phyloP scores from a whole-genome alignment of 2,797 vertebrate genomes.

The Lutjanus campechanus region DNA sequence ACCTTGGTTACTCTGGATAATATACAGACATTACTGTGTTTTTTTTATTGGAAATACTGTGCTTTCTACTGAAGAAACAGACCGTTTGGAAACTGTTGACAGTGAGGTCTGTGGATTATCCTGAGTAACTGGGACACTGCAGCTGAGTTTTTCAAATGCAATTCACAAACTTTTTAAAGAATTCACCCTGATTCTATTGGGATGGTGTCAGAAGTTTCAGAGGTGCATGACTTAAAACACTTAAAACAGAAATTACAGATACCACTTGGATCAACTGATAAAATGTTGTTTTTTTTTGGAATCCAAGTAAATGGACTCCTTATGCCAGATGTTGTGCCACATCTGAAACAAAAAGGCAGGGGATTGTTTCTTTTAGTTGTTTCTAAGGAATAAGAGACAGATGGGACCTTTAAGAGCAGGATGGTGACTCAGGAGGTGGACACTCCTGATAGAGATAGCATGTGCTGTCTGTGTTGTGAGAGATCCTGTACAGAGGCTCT shows the following conservation, averaged over 20 bases:
- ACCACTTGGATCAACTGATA: neutral
- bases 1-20: constrained; percentile 5
- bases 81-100: constrained; percentile 32
- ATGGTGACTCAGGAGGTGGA: constrained; percentile 10
- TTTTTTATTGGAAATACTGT: constrained; percentile 24
- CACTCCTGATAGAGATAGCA: neutral
- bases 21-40: constrained; percentile 5
- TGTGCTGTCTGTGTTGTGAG: neutral
- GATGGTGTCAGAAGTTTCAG: neutral
- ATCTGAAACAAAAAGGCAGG: constrained; percentile 5
- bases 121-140: constrained; percentile 35
- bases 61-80: constrained; percentile 12
- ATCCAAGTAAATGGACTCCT: neutral
- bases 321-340: neutral
- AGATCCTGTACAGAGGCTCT: neutral
- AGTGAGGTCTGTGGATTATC: constrained; percentile 40
- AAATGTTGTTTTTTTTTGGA: neutral
- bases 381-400: neutral
- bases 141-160: constrained; percentile 12
- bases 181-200: no score
- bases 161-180: constrained; percentile 29
- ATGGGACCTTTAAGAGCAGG: neutral
- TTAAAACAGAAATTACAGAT: neutral
- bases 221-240: neutral
- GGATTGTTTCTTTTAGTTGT: neutral